These are phyloP conservation scores for Falco biarmicus DNA, from an alignment of 2,797 vertebrate species.

Conservation along the genomic window DNA sequence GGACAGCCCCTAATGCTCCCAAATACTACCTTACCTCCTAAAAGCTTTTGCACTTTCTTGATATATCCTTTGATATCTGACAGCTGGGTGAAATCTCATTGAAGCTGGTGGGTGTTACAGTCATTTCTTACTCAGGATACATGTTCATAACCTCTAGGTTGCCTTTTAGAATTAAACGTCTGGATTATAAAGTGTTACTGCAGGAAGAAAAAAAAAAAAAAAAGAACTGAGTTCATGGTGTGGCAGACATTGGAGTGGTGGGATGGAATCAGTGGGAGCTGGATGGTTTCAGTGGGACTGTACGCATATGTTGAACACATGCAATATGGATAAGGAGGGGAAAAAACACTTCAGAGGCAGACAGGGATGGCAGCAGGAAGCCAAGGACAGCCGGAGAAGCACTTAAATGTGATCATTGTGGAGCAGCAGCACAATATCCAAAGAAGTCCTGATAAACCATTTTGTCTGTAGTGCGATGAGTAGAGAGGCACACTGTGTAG, in stretches of 20 bases:
- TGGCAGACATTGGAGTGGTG: background rate
- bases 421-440: background rate
- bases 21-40: background rate
- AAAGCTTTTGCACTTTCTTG: background rate
- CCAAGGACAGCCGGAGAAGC: background rate
- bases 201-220: background rate
- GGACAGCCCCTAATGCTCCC: background rate
- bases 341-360: background rate
- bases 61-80: background rate
- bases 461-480: background rate
- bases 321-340: background rate
- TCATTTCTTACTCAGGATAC: background rate
- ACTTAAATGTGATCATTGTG: background rate
- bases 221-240: accelerated
- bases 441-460: background rate
- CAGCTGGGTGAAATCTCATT: background rate
- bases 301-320: background rate
- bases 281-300: background rate
- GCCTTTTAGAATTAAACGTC: background rate
- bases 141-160: background rate
- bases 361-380: background rate
- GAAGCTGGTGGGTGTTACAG: background rate
- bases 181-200: background rate
- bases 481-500: background rate
- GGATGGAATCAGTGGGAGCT: accelerated